Evolutionary conservation across 2,888 invertebrate species (phyloP), one percentile per base, ranked within the genome.

Genomic region (Nemapogon koenigi): DNA sequence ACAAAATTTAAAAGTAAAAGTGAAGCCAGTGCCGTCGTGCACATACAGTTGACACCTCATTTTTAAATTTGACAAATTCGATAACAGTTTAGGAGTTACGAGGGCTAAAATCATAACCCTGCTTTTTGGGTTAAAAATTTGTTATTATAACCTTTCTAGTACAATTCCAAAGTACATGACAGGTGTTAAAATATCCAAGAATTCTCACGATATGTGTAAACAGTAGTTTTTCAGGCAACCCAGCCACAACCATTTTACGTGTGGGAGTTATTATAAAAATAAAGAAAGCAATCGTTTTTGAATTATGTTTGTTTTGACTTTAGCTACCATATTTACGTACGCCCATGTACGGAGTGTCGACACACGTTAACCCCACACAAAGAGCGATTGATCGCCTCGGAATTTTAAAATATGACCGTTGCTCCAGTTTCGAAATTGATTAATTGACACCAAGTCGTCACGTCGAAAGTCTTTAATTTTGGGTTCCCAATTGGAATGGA

Each of bases 251-350:
- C n/a, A 26, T 49, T 52, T 57, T 51, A 53, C 53, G 28, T 40
- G 62, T 65, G 64, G 63, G 64, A 58, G 68, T 60, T 62, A 60
- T 67, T 65, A 69, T 56, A 62, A 67, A 70, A 72, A 69, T 66
- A 69, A 72, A 72, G 61, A 59, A 70, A 67, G 70, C 63, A 66
- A 56, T 6, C 49, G 53, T 54, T 66, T 68, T 62, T 64, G 64
- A 67, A 65, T 68, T 58, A 69, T 68, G 68, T 72, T 75, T 78
- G 66, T 73, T 78, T 67, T 70, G 70, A 64, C 68, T 56, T 51
- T 52, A 50, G 57, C 61, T 56, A 59, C 61, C 58, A 63, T 62
- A 65, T 70, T 67, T 61, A 62, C 53, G 55, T 49, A 53, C 51
- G 52, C 53, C 47, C 44, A 49, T 51, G 52, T 49, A 53, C 47